These are phyloP conservation scores for Andrena bucephala DNA, from an alignment of 2,888 invertebrate genomes.

Conservation along the genomic window DNA sequence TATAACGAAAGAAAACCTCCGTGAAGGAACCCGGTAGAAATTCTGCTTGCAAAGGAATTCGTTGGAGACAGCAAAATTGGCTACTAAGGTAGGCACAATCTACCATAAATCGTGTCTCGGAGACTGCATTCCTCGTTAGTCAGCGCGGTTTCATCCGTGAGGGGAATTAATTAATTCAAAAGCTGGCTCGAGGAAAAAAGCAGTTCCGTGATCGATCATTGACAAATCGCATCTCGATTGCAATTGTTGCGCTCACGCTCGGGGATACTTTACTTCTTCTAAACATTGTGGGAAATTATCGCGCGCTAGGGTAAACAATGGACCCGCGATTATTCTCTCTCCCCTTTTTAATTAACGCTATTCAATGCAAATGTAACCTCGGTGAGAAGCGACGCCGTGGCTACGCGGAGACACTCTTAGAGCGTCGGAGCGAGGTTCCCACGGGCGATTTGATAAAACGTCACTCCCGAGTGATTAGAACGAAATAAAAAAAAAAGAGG, in stretches of 20 bases:
- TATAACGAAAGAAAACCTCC: not conserved
- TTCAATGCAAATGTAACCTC: constrained; percentile 56
- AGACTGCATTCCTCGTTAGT: constrained; percentile 3
- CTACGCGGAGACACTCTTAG: constrained; percentile 4
- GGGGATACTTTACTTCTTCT: not conserved
- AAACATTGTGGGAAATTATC: constrained; percentile 4
- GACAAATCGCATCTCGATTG: constrained; percentile 8
- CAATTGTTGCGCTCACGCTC: constrained; percentile 9
- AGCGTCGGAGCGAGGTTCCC: constrained; percentile 15
- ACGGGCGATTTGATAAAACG: not conserved
- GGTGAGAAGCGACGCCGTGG: constrained; percentile 28
- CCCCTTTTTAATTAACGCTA: constrained; percentile 30
- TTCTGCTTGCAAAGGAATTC: not conserved
- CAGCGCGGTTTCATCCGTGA: not conserved
- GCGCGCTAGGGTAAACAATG: constrained; percentile 41
- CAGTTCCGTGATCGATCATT: constrained; percentile 29
- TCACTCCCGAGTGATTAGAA: too few species aligned
- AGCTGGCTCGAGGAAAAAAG: constrained; percentile 20
- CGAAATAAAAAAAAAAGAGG: not conserved
- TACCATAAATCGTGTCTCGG: not conserved
- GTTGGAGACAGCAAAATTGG: not conserved
- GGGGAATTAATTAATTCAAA: constrained; percentile 35
- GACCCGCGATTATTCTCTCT: constrained; percentile 3
- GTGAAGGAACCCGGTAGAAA: not conserved
- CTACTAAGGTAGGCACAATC: not conserved